These are phyloP conservation scores for Lepidocyrtoides sp. DNA, from an alignment of 2,888 invertebrate species.

Conservation along the genomic window DNA sequence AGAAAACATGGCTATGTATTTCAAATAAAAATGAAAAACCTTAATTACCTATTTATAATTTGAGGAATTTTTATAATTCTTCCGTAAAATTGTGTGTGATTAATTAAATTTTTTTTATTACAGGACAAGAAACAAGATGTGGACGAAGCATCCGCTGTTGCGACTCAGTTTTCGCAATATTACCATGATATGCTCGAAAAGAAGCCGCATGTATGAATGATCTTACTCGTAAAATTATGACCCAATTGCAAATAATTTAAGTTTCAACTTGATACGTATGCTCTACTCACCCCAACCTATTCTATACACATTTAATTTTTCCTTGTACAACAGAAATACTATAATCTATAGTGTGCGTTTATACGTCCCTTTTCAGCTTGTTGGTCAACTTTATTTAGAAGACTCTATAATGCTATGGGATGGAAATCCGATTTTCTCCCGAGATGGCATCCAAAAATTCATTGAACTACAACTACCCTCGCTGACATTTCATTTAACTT, in stretches of 20 bases:
- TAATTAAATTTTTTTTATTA: neutral
- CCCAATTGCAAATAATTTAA: too few species aligned
- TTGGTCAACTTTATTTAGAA: conserved; percentile 58
- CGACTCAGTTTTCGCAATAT: conserved; percentile 1
- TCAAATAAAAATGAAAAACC: too few species aligned
- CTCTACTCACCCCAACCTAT: neutral
- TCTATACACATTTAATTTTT: neutral
- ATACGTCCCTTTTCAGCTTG: conserved; percentile 4
- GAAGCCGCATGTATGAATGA: conserved; percentile 44
- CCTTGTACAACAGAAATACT: too few species aligned
- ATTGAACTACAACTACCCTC: conserved; percentile 43
- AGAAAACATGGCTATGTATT: too few species aligned
- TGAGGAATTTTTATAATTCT: too few species aligned
- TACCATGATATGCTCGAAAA: conserved; percentile 50
- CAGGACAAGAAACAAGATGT: neutral
- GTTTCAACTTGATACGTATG: neutral
- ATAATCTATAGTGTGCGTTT: too few species aligned
- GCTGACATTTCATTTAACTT: conserved; percentile 31
- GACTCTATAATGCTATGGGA: conserved; percentile 55
- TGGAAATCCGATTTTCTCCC: conserved; percentile 37
- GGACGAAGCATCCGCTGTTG: conserved; percentile 9
- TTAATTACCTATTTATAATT: too few species aligned
- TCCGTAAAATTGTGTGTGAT: neutral
- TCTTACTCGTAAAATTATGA: neutral
- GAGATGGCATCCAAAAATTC: conserved; percentile 57